These are phyloP conservation scores for Rhea americana DNA, from an alignment of 2,113 vertebrate species.

Conservation along the genomic window DNA sequence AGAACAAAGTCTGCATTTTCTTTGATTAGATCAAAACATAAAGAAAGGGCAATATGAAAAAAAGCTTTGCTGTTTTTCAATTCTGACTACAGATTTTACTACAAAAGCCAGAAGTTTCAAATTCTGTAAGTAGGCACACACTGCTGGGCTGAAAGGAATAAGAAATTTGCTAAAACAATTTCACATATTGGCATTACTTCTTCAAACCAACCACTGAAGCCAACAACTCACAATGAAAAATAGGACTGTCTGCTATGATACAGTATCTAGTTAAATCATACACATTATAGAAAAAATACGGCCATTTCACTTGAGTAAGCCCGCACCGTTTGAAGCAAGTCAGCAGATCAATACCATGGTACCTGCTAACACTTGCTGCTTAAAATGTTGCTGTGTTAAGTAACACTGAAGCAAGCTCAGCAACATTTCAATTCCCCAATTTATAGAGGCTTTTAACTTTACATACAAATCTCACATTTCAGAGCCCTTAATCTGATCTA, in stretches of 20 bases:
- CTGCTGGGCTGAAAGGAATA: background rate
- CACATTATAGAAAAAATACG: background rate
- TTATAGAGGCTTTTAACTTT: background rate
- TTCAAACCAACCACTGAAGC: background rate
- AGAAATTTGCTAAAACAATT: background rate
- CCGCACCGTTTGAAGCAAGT: background rate
- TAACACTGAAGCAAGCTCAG: background rate
- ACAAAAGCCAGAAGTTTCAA: background rate
- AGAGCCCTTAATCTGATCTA: background rate
- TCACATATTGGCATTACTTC: background rate
- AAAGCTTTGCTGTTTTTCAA: background rate
- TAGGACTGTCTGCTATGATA: background rate
- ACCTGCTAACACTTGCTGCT: background rate
- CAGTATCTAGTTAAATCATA: background rate
- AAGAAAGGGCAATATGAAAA: background rate
- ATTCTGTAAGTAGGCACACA: background rate
- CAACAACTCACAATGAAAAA: background rate
- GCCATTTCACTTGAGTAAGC: background rate
- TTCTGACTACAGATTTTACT: background rate
- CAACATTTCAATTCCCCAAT: background rate
- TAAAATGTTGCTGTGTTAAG: background rate
- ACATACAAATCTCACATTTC: background rate
- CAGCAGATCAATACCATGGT: background rate
- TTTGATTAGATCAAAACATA: background rate
- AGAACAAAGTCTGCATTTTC: background rate